Evolutionary conservation across 1,140 invertebrate genomes (phyloP).

Genomic region (Apis florea): DNA sequence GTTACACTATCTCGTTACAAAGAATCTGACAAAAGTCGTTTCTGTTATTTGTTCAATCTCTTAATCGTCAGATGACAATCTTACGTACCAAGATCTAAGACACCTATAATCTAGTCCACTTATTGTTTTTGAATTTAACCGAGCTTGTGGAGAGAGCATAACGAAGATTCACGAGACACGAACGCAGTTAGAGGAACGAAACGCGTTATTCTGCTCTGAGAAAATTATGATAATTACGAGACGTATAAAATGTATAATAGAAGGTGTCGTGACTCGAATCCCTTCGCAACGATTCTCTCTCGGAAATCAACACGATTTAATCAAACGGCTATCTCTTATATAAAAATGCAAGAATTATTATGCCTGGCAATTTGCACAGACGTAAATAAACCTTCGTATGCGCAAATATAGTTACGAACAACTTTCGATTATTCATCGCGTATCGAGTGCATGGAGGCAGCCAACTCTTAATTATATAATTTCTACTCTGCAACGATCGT

Average conservation of each 20-base stretch:
- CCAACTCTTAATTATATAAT: not conserved
- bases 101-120: not conserved
- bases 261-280: slow-evolving; percentile 25
- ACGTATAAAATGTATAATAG: not conserved
- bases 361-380: too few species aligned
- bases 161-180: slow-evolving; percentile 54
- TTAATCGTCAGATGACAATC: not conserved
- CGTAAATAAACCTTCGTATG: too few species aligned
- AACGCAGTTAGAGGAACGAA: slow-evolving; percentile 26
- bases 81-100: not conserved
- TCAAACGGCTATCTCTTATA: not conserved
- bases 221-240: slow-evolving; percentile 43
- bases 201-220: slow-evolving; percentile 37
- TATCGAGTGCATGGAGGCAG: not conserved
- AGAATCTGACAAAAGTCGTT: too few species aligned
- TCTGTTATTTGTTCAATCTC: too few species aligned
- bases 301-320: not conserved
- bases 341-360: not conserved
- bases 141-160: slow-evolving; percentile 75
- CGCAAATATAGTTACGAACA: not conserved
- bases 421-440: not conserved
- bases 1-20: too few species aligned
- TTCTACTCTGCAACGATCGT: not conserved
- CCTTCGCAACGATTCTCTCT: not conserved
- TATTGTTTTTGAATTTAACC: slow-evolving; percentile 9